Percentiles rank a stretch among this genome's conserved stretches.
Conservation (phyloP, 2,113 vertebrate species). For the Phyllostomus discolor region DNA sequence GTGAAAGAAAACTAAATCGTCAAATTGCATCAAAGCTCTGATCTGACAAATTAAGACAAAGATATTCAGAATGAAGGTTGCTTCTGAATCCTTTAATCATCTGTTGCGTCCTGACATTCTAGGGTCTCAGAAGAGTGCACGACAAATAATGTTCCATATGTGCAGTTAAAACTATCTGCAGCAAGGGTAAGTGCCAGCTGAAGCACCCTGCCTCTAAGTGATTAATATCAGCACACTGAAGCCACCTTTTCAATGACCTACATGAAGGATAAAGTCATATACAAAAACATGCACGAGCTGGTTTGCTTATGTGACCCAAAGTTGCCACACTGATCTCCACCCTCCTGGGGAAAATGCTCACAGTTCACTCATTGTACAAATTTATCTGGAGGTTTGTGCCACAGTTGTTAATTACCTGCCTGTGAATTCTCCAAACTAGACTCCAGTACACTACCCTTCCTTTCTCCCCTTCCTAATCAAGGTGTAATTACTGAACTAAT, state of each 20-base stretch:
- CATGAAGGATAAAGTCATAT: slow-evolving; percentile 41
- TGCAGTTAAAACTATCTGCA: slow-evolving; percentile 62
- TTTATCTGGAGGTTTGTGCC: not conserved
- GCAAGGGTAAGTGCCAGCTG: slow-evolving; percentile 48
- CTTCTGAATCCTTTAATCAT: slow-evolving; percentile 73
- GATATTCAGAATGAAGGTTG: slow-evolving; percentile 68
- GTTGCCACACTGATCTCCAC: not conserved
- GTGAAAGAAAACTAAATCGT: slow-evolving; percentile 44
- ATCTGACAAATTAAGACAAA: slow-evolving; percentile 66
- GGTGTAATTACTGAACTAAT: not conserved
- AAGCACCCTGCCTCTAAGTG: slow-evolving; percentile 46
- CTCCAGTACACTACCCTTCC: not conserved
- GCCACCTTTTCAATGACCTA: slow-evolving; percentile 51
- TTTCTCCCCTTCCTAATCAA: not conserved
- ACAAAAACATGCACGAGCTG: not conserved
- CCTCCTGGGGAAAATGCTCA: not conserved
- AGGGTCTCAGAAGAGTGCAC: slow-evolving; percentile 74
- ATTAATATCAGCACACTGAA: slow-evolving; percentile 58
- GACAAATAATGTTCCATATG: slow-evolving; percentile 75
- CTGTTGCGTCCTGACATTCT: slow-evolving; percentile 75
- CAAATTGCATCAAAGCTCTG: slow-evolving; percentile 52
- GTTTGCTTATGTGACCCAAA: not conserved
- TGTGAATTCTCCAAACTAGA: not conserved
- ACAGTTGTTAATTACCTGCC: not conserved
- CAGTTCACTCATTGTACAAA: not conserved